Base-by-base conservation (phyloP, 2,888 invertebrate genomes). In the Leptothorax acervorum region DNA sequence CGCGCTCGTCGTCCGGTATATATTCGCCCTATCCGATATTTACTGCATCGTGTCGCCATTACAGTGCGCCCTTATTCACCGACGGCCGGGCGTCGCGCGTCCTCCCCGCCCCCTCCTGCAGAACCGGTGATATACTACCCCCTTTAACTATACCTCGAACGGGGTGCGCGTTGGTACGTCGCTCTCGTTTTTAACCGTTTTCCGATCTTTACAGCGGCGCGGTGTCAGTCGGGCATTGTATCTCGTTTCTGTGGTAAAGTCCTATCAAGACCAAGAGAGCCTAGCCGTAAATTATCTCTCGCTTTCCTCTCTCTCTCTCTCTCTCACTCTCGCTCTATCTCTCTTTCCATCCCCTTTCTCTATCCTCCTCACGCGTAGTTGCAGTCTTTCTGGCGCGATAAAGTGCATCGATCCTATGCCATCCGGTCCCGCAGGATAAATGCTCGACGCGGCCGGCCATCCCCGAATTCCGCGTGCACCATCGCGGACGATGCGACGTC, bases 391-490 rank as follows among this genome's bases (percentile, higher is more conserved):
- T 45, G 73, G 9, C 73, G 76, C 84, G 88, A 89, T 85, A 87
- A 85, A 89, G 74, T 82, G 81, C 84, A 89, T 88, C 88, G 88
- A 88, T 88, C 89, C 79, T 15, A 2, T 31, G 60, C 53, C 84
- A 78, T 85, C 84, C 66, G 48, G 66, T 74, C 82, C 70, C 74
- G 57, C 74, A 62, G 89, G 73, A 89, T 87, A 81, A 89, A 87
- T 76, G 79, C 68, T 28, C 66, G 57, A 53, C 70, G 83, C 74
- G 70, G 28, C 62, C 53, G 63, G n/a, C 28, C 60, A 71, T 74
- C 42, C 51, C 62, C 85, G 31, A 57, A 75, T 39, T 42, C n/a
- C 28, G 45, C 51, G 75, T 35, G 39, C 73, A 57, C 42, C 71
- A 76, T 66, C 53, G 66, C 53, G 48, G 28, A 48, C 35, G 76